A percentile compares a stretch with the other conserved stretches of the same genome.
Evolutionary conservation across 1,140 invertebrate species (phyloP).

Genomic region (Bradysia coprophila): DNA sequence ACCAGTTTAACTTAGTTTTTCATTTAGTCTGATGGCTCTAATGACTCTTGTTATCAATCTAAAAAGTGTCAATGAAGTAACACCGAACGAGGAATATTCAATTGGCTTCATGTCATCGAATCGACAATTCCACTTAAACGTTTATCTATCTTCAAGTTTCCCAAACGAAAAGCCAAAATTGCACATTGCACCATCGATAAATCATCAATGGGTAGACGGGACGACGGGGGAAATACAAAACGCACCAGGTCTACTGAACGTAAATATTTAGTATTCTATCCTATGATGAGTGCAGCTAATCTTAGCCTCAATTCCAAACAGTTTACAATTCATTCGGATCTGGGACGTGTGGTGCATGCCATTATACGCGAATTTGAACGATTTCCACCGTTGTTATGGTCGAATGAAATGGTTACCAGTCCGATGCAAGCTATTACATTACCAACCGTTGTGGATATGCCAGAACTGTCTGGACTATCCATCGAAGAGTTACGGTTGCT

Average conservation of each 20-base stretch:
- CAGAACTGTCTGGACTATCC: constrained; percentile 42
- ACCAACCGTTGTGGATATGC: constrained; percentile 25
- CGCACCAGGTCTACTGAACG: constrained; percentile 52
- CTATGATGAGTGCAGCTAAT: neutral
- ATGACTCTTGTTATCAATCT: neutral
- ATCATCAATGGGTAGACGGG: constrained; percentile 45
- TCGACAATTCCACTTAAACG: constrained; percentile 38
- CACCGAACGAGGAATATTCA: constrained; percentile 47
- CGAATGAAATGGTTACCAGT: constrained; percentile 13
- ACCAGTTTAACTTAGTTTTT: constrained; percentile 6
- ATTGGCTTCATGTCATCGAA: constrained; percentile 42
- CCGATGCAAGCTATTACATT: constrained; percentile 10
- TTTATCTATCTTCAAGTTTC: constrained; percentile 44
- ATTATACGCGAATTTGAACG: constrained; percentile 57
- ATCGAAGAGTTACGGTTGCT: constrained; percentile 48
- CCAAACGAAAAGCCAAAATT: constrained; percentile 53
- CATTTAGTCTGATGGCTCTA: constrained; percentile 5
- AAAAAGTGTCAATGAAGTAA: constrained; percentile 44
- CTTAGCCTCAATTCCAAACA: constrained; percentile 9
- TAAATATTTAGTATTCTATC: constrained; percentile 18
- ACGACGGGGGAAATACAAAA: constrained; percentile 41
- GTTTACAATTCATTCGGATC: constrained; percentile 56
- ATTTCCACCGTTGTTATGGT: constrained; percentile 29
- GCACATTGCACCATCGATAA: constrained; percentile 38
- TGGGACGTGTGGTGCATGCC: constrained; percentile 56